These are phyloP conservation scores for Nyctibius grandis DNA, from an alignment of 2,797 vertebrate species.

Conservation along the genomic window DNA sequence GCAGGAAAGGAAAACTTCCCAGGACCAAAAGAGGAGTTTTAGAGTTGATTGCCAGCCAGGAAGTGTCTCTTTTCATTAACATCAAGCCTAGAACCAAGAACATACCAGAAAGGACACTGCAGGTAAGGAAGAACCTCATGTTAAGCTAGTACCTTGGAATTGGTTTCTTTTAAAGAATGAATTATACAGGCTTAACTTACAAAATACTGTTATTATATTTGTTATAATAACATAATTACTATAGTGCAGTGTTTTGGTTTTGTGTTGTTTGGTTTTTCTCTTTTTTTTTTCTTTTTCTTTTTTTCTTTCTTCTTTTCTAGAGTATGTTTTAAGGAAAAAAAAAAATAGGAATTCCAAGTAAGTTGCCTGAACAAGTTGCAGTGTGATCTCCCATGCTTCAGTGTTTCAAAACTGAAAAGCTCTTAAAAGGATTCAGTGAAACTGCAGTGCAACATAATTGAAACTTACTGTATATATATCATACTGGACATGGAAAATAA, in stretches of 20 bases:
- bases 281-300: rapidly evolving
- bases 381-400: rapidly evolving
- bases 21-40: not conserved
- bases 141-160: not conserved
- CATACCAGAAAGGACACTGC: not conserved
- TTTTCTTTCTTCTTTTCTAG: rapidly evolving
- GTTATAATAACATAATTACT: not conserved
- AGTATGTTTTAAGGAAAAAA: not conserved
- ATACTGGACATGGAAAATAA: not conserved
- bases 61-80: not conserved
- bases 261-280: rapidly evolving
- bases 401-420: not conserved
- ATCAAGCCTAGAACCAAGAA: not conserved
- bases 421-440: not conserved
- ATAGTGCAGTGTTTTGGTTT: rapidly evolving
- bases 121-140: not conserved
- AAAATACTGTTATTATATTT: not conserved
- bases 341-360: rapidly evolving
- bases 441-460: not conserved
- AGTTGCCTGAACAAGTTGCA: not conserved
- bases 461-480: not conserved
- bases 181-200: not conserved
- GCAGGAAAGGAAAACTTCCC: not conserved
- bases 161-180: not conserved
- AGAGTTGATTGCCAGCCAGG: not conserved